Percentiles rank a stretch among this genome's conserved stretches.
Evolutionary conservation across 2,888 invertebrate genomes (phyloP).

Genomic region (Copidosoma aretas): DNA sequence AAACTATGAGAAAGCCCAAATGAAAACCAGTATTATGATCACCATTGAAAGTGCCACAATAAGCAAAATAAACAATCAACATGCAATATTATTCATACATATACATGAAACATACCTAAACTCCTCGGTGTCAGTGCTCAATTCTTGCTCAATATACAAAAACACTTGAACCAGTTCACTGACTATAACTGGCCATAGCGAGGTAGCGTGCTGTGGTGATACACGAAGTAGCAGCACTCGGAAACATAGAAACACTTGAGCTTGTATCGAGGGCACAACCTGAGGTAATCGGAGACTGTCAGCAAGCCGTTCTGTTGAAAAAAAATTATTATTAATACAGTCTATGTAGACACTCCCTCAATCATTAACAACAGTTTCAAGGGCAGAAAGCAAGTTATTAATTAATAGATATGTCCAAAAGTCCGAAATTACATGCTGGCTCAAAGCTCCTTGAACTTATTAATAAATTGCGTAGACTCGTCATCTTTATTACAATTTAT

Average conservation of each 20-base stretch:
- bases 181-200: conserved; percentile 90
- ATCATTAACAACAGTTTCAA: too few relatives aligned
- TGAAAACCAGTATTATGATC: not conserved
- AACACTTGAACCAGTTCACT: conserved; percentile 90
- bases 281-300: conserved; percentile 80
- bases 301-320: conserved; percentile 76
- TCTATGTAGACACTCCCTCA: too few relatives aligned
- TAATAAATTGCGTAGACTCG: not conserved
- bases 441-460: conserved; percentile 2
- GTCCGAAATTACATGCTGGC: not conserved
- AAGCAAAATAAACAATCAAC: conserved; percentile 4
- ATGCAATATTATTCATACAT: not conserved
- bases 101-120: conserved; percentile 68
- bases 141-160: conserved; percentile 83
- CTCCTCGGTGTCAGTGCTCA: conserved; percentile 77
- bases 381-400: too few relatives aligned
- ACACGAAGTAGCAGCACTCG: conserved; percentile 84
- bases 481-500: not conserved
- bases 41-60: conserved; percentile 11
- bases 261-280: conserved; percentile 77
- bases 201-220: conserved; percentile 83
- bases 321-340: not conserved
- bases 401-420: not conserved
- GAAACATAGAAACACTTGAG: conserved; percentile 87
- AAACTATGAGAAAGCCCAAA: not conserved